Conservation (phyloP, 2,113 vertebrate genomes). For the Paraplagusia blochii region DNA sequence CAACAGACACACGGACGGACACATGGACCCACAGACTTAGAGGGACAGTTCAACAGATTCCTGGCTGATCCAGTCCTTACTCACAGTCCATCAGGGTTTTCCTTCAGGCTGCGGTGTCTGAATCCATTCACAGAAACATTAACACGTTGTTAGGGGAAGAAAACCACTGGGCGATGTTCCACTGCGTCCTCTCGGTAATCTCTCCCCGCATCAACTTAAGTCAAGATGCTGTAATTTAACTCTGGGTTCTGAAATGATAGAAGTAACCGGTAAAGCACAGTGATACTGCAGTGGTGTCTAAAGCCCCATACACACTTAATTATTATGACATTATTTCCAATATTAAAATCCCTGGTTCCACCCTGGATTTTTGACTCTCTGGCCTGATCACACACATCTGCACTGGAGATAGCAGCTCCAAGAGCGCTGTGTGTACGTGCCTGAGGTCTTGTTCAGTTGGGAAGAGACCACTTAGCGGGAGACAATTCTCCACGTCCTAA, state of each 20-base stretch:
- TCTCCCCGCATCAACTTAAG: conserved; percentile 41
- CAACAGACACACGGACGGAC: conserved; percentile 25
- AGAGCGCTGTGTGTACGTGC: conserved; percentile 26
- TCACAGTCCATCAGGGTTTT: conserved; percentile 48
- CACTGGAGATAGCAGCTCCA: conserved; percentile 31
- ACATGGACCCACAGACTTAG: conserved; percentile 25
- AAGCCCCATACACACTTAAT: conserved; percentile 11
- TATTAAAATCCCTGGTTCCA: conserved; percentile 16
- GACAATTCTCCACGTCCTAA: conserved; percentile 44
- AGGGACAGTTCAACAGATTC: conserved; percentile 6
- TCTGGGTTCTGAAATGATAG: conserved; percentile 28
- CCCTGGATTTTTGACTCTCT: conserved; percentile 4
- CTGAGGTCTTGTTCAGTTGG: conserved; percentile 40
- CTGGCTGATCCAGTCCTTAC: conserved; percentile 33
- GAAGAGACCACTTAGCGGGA: conserved; percentile 49
- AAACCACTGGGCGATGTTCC: conserved; percentile 45
- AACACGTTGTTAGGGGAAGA: conserved; percentile 41
- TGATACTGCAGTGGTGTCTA: conserved; percentile 17
- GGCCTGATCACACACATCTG: conserved; percentile 30
- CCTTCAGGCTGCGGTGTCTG: conserved; percentile 46
- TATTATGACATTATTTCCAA: conserved; percentile 17
- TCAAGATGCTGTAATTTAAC: conserved; percentile 44
- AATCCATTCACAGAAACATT: conserved; percentile 59
- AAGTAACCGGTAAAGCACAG: conserved; percentile 2
- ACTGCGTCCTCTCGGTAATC: conserved; percentile 45